These are phyloP conservation scores for Kuschelorhynchus macadamiae DNA, from an alignment of 2,888 invertebrate genomes.

Conservation along the genomic window DNA sequence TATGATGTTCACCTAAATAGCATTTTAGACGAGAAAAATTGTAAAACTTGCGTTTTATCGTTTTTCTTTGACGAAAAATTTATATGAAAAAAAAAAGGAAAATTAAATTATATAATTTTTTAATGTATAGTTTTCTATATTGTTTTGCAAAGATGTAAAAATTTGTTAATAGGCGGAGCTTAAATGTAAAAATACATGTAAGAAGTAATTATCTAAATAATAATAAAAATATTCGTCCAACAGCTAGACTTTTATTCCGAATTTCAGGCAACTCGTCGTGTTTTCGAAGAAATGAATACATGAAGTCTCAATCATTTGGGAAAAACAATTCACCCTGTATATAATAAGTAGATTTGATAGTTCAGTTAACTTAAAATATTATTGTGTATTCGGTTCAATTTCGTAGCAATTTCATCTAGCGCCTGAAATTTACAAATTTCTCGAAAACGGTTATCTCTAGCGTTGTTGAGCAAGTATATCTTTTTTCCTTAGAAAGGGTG, in stretches of 20 bases:
- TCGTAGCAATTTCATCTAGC: too few species aligned
- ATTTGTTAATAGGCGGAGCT: constrained; percentile 69
- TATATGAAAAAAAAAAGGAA: constrained; percentile 52
- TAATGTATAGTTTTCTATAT: constrained; percentile 67
- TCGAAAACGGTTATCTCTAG: too few species aligned
- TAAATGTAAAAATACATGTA: constrained; percentile 67
- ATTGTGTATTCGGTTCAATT: too few species aligned
- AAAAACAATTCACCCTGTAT: too few species aligned
- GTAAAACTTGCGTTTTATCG: constrained; percentile 7
- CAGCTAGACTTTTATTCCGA: background rate
- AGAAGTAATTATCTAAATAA: constrained; percentile 58
- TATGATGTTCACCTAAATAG: constrained; percentile 26
- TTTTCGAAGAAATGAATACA: too few species aligned
- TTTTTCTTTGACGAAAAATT: constrained; percentile 41
- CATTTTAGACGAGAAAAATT: constrained; percentile 20
- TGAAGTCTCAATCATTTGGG: too few species aligned
- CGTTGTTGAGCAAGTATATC: too few species aligned
- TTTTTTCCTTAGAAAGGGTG: too few species aligned
- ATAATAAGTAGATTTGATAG: too few species aligned
- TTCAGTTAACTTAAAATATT: too few species aligned
- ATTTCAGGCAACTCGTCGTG: too few species aligned
- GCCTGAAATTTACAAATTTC: too few species aligned
- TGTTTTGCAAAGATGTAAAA: constrained; percentile 67
- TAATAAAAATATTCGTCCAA: constrained; percentile 68
- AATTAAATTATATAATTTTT: constrained; percentile 53